phyloP scores from a whole-genome alignment of 2,797 vertebrate species.

The Falco biarmicus region DNA sequence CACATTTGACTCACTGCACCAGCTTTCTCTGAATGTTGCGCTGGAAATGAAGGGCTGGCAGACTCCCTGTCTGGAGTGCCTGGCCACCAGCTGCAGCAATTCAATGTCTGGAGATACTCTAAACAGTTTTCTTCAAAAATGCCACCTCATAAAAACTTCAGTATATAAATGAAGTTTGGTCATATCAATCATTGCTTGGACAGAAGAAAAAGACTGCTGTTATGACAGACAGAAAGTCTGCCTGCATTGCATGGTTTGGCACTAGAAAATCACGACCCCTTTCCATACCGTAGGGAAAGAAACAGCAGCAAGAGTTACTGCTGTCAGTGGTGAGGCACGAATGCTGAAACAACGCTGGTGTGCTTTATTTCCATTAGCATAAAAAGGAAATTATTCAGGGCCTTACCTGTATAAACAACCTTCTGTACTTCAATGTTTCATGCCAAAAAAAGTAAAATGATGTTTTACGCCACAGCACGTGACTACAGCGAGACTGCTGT shows the following conservation, averaged over 20 bases:
- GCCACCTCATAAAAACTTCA: neutral
- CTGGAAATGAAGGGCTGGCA: slow-evolving; percentile 17
- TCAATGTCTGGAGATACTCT: neutral
- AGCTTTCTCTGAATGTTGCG: neutral
- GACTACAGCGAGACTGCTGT: neutral
- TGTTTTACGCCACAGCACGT: neutral
- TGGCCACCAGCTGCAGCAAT: neutral
- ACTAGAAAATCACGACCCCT: neutral
- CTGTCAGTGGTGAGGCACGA: neutral
- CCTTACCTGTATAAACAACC: neutral
- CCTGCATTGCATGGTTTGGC: neutral
- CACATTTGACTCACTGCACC: neutral
- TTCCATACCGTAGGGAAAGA: neutral
- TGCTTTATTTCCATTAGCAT: neutral
- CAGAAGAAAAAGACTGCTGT: neutral
- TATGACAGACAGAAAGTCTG: neutral
- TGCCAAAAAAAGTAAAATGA: neutral
- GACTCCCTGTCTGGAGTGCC: neutral
- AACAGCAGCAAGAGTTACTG: neutral
- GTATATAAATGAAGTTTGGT: neutral
- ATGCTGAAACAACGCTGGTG: neutral
- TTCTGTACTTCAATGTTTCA: neutral
- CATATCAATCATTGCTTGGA: neutral
- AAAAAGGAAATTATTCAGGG: neutral
- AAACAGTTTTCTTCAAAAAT: neutral